phyloP scores from a whole-genome alignment of 92 coral and sea anemone genomes.

The Porites evermanni region DNA sequence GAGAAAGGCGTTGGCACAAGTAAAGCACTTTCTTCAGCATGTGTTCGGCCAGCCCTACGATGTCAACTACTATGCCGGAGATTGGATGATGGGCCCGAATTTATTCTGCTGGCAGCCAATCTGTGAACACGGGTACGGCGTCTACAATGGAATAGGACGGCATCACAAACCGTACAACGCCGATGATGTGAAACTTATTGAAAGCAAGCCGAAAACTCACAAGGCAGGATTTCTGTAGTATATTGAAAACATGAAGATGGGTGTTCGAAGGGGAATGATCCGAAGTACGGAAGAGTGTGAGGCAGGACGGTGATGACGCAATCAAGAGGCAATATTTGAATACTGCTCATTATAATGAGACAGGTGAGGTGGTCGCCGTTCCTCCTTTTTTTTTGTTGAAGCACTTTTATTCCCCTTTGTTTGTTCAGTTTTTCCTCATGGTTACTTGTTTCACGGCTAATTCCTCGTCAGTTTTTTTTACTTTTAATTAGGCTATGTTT shows the following conservation, averaged over 20 bases:
- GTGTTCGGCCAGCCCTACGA: constrained; percentile 87
- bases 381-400: too few species aligned
- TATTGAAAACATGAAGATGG: constrained; percentile 87
- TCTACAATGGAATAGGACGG: constrained; percentile 49
- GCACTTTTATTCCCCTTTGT: too few species aligned
- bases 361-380: constrained; percentile 64
- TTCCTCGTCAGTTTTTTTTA: too few species aligned
- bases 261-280: constrained; percentile 84
- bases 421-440: too few species aligned
- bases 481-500: too few species aligned
- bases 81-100: constrained; percentile 99
- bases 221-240: constrained; percentile 71
- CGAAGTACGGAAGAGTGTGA: constrained; percentile 75
- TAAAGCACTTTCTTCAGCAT: constrained; percentile 83
- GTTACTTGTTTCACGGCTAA: too few species aligned
- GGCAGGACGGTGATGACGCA: constrained; percentile 87
- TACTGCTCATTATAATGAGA: constrained; percentile 66
- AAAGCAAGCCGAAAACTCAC: constrained; percentile 65
- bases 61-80: constrained; percentile 85
- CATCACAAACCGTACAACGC: constrained; percentile 63
- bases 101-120: constrained; percentile 82
- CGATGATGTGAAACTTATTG: constrained; percentile 27
- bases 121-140: constrained; percentile 62
- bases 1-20: constrained; percentile 80
- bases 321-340: constrained; percentile 69